Conservation (phyloP, 53 echinoderm and acorn worm genomes). For the Arbacia lixula region DNA sequence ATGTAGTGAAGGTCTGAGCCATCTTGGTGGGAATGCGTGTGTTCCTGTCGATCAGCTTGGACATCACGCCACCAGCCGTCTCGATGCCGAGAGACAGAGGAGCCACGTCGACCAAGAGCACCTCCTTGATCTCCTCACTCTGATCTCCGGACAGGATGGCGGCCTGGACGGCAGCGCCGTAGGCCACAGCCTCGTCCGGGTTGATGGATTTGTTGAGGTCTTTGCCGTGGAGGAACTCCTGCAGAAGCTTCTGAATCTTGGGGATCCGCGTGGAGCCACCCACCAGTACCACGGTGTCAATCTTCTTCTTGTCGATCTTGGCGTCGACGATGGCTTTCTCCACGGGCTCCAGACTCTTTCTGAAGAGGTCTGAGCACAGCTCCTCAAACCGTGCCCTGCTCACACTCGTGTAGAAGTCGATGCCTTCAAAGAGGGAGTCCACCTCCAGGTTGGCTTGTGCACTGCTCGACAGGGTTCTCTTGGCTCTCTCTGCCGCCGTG, state of each 20-base stretch:
- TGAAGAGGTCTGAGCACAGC: constrained; percentile 79
- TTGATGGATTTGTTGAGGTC: constrained; percentile 84
- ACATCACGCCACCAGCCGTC: constrained; percentile 86
- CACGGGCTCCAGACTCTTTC: constrained; percentile 77
- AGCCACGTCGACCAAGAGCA: constrained; percentile 90
- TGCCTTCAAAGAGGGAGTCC: constrained; percentile 87
- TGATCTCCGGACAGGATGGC: constrained; percentile 87
- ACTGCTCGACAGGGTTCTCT: constrained; percentile 88
- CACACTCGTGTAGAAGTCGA: constrained; percentile 86
- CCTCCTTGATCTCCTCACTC: constrained; percentile 81
- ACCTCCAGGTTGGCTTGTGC: constrained; percentile 82
- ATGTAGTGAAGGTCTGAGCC: constrained; percentile 65
- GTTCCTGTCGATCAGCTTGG: constrained; percentile 82
- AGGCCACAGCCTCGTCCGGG: constrained; percentile 89
- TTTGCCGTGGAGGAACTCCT: constrained; percentile 80
- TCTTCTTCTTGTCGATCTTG: constrained; percentile 71
- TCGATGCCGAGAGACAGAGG: constrained; percentile 88
- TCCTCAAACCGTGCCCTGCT: constrained; percentile 91
- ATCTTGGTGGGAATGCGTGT: constrained; percentile 61
- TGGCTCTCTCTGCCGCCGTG: constrained; percentile 92
- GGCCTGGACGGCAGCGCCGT: constrained; percentile 85
- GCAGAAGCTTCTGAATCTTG: constrained; percentile 82
- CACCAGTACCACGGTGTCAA: constrained; percentile 82
- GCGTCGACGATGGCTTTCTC: constrained; percentile 83
- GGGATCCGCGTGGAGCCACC: constrained; percentile 91